Base-by-base conservation (phyloP, 2,113 vertebrate species). In the Chitala chitala region DNA sequence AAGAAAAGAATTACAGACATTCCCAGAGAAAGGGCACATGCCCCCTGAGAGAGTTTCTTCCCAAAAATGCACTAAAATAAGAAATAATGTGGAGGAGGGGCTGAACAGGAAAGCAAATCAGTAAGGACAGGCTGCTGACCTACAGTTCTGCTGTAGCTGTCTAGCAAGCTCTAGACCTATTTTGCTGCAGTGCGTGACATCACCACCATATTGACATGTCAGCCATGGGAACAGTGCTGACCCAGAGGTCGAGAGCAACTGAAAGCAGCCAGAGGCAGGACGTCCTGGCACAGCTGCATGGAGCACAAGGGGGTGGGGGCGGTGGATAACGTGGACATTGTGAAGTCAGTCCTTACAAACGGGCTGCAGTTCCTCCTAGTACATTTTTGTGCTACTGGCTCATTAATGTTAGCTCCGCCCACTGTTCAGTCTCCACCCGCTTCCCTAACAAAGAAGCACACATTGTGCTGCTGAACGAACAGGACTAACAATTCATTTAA, bases 111-210 rank as follows among this genome's bases (percentile, higher is more conserved):
- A n/a, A n/a, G n/a, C n/a, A n/a, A n/a, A n/a, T n/a, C 59, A 42
- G 75, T 71, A 20, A 69, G 72, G 81, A 65, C 70, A 17, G 42
- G 71, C 59, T 75, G 73, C 78, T 75, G 78, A 79, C 80, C 76
- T 78, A 38, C 17, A 22, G 61, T 80, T 81, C 75, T 76, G 76
- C 74, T 51, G 74, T 77, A 69, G 78, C 72, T 75, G 17, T 71
- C 24, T 72, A 76, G 73, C 78, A 36, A 69, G 38, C 76, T 74
- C 50, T 36, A n/a, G 40, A 13, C 42, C 50, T 64, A 22, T 78
- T 80, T 81, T 75, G 79, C 74, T 76, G 76, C 58, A 26, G 59
- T 55, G 63, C 12, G 65, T 82, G 78, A 80, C 76, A 75, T 72
- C 76, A 76, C 48, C 58, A 54, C 73, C 69, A 24, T 63, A 75